Conservation (phyloP, 2,888 invertebrate genomes). For the Ennomos erosarius region DNA sequence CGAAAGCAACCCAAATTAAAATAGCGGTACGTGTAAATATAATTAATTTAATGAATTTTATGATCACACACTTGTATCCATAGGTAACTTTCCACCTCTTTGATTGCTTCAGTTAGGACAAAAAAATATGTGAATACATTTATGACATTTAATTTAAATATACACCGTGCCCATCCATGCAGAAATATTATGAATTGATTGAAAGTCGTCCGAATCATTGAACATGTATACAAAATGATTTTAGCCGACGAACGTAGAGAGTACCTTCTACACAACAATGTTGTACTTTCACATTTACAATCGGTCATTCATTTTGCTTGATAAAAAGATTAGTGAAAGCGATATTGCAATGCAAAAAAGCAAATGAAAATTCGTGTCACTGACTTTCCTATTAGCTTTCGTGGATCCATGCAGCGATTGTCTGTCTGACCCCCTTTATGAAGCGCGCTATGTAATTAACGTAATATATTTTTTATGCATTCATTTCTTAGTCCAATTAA, state of each 20-base stretch:
- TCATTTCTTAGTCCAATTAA: slow-evolving; percentile 36
- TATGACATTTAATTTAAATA: slow-evolving; percentile 52
- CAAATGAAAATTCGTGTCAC: slow-evolving; percentile 82
- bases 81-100: slow-evolving; percentile 47
- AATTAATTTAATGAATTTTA: slow-evolving; percentile 57
- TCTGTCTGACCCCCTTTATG: slow-evolving; percentile 64
- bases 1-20: slow-evolving; percentile 65
- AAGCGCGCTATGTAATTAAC: slow-evolving; percentile 38
- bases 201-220: slow-evolving; percentile 64
- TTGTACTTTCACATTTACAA: slow-evolving; percentile 78
- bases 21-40: slow-evolving; percentile 58
- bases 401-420: slow-evolving; percentile 54
- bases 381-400: slow-evolving; percentile 75
- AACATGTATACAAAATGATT: slow-evolving; percentile 61
- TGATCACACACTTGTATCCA: slow-evolving; percentile 38
- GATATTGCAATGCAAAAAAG: slow-evolving; percentile 79
- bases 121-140: slow-evolving; percentile 41
- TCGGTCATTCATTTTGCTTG: slow-evolving; percentile 72
- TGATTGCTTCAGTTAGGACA: slow-evolving; percentile 49
- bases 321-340: slow-evolving; percentile 81
- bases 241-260: slow-evolving; percentile 51
- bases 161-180: slow-evolving; percentile 54
- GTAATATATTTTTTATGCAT: slow-evolving; percentile 38
- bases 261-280: slow-evolving; percentile 61
- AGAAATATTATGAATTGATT: slow-evolving; percentile 55